Evolutionary conservation across 2,797 vertebrate genomes (phyloP), one percentile per base, ranked within the genome.

Genomic region (Threskiornis aethiopicus): DNA sequence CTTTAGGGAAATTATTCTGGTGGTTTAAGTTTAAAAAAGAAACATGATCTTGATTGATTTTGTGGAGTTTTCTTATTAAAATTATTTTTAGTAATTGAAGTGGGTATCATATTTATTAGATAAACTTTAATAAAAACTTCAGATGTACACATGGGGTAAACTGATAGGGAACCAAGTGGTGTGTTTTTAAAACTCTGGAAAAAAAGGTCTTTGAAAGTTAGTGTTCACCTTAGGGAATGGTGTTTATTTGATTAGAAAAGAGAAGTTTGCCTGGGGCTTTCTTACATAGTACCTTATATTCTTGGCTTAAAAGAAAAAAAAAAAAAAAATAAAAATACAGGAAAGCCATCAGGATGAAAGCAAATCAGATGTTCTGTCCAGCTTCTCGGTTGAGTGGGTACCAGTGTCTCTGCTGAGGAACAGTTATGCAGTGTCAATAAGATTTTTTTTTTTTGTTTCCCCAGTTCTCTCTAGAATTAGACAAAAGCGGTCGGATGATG

Each of bases 81-180:
- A 96, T 96, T 96, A 88, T 92, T 97, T 96, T 93, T 92, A 84
- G 66, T 95, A 96, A 96, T 96, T 96, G 90, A 91, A 83, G 51
- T 2, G n/a, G 58, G 46, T 96, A 97, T 97, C 96, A 81, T 71
- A 93, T 97, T 94, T 91, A 77, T 91, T 96, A 95, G 81, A 92
- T 93, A 91, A 97, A 96, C 85, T 79, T 96, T 93, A 95, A 94
- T 97, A 95, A 94, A 95, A 84, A 75, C 51, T 82, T 94, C 46
- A 84, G 57, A 81, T 75, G 15, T 79, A 52, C 61, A 59, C 22
- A 52, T 87, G 65, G 52, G 20, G 76, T 87, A 96, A 97, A 83
- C 59, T 65, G 81, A 93, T 81, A 95, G 70, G 87, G 71, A 89
- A 78, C 54, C n/a, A 65, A 93, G 39, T 57, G 61, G 47, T 91